Base-by-base conservation (phyloP, 2,797 vertebrate species). In the Lutjanus argentimaculatus region DNA sequence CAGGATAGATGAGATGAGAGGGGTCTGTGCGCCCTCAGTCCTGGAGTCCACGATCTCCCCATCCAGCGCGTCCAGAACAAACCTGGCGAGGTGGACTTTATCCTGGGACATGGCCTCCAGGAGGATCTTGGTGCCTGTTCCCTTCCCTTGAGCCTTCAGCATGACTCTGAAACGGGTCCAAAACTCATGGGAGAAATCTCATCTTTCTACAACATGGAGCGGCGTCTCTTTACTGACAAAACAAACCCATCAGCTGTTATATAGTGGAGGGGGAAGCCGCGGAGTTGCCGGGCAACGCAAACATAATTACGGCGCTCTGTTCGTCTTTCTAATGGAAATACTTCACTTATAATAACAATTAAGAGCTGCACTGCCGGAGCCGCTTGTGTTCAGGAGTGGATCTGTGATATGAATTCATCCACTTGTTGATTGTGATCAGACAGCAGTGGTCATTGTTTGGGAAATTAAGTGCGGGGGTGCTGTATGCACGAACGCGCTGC, bases 71-170 rank as follows among this genome's bases (percentile, higher is more conserved):
- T 96, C 95, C 30, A 96, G 89, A 2, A 96, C 90, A 45, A 96
- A 96, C 48, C 90, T 89, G 8, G 92, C 90, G 67, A 96, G 88
- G 80, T 96, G 96, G 72, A 95, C 85, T 85, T 96, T 89, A 19
- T 95, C 95, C 42, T 94, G 91, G 55, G 93, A 92, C 84, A 96
- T 96, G 8, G 94, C 95, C 14, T 95, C 94, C 55, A 96, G 80
- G 40, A 96, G 94, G 73, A 95, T 91, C 77, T 84, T 81, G 7
- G 92, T 91, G 59, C 93, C 94, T 0, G 85, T 92, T 58, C 84
- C 86, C 76, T 90, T 91, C 53, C 80, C 86, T 0, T 85, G 76
- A 25, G 89, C 72, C 55, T 87, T 95, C 8, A 92, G 67, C 94
- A 95, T 95, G 69, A 56, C 90, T 69, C 13, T 62, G 17, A 68